Evolutionary conservation across 2,113 vertebrate species (phyloP).

Genomic region (Datnioides undecimradiatus): DNA sequence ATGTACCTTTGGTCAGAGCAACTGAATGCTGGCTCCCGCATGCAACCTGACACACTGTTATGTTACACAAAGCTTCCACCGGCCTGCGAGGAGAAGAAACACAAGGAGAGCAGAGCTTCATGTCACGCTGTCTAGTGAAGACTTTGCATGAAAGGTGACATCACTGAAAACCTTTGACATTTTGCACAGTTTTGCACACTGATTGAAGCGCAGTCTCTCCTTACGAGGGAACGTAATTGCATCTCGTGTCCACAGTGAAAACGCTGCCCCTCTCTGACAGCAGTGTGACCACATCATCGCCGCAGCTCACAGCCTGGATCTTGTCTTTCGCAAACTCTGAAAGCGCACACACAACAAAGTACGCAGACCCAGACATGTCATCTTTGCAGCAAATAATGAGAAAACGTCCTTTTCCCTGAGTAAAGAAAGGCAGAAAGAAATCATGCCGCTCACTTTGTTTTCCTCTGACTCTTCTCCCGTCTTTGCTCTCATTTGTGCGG

Average conservation of each 20-base stretch:
- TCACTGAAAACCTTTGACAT: too few species aligned
- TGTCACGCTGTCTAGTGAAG: too few species aligned
- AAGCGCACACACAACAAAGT: too few species aligned
- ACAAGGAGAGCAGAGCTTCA: neutral
- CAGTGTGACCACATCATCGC: slow-evolving; percentile 36
- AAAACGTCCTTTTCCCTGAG: too few species aligned
- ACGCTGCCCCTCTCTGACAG: slow-evolving; percentile 48
- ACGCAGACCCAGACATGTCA: too few species aligned
- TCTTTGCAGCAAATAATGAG: too few species aligned
- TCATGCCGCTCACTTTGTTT: slow-evolving; percentile 63
- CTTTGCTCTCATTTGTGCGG: neutral
- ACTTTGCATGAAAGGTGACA: too few species aligned
- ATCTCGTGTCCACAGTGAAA: slow-evolving; percentile 38
- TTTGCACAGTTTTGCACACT: neutral
- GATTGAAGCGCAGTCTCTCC: neutral
- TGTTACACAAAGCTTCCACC: slow-evolving; percentile 55
- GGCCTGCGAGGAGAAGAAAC: slow-evolving; percentile 59
- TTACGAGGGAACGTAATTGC: slow-evolving; percentile 30
- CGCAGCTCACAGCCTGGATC: slow-evolving; percentile 55
- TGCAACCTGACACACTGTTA: slow-evolving; percentile 76
- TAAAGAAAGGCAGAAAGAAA: too few species aligned
- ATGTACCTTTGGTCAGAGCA: slow-evolving; percentile 82
- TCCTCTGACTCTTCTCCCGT: slow-evolving; percentile 40
- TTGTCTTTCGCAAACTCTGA: slow-evolving; percentile 58
- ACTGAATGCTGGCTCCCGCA: slow-evolving; percentile 84